Conservation (phyloP, 2,888 invertebrate species). For the Gryllus longicercus region DNA sequence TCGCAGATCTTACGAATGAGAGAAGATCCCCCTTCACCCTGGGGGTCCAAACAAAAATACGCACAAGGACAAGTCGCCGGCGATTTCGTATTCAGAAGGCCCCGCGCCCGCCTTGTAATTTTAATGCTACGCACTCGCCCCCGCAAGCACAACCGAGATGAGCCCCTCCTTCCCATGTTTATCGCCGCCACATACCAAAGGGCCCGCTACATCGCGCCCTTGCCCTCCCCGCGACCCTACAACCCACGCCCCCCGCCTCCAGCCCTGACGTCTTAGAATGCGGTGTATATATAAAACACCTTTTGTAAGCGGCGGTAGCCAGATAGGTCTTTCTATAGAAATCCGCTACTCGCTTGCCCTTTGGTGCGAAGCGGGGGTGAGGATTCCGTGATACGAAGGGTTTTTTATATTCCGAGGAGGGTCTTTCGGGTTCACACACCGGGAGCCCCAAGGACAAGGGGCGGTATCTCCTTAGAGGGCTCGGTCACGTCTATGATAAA, state of each 20-base stretch:
- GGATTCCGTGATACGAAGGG: slow-evolving; percentile 6
- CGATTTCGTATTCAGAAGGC: too few species aligned
- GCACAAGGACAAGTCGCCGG: too few species aligned
- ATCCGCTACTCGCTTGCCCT: background rate
- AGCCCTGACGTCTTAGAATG: background rate
- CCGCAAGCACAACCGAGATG: background rate
- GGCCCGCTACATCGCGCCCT: background rate
- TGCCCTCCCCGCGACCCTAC: background rate
- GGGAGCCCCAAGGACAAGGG: background rate
- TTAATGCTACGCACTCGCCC: background rate
- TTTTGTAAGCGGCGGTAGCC: background rate
- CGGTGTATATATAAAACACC: slow-evolving; percentile 9
- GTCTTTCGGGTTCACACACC: background rate
- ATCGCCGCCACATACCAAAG: background rate
- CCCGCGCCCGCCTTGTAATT: background rate
- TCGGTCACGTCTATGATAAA: slow-evolving; percentile 17
- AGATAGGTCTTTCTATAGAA: slow-evolving; percentile 1
- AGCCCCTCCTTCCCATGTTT: background rate
- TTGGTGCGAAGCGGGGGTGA: background rate
- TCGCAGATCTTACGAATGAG: too few species aligned
- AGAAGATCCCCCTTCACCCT: too few species aligned
- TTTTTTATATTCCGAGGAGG: background rate
- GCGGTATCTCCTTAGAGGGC: background rate
- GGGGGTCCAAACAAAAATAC: too few species aligned
- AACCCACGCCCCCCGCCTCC: background rate